phyloP scores from a whole-genome alignment of 1,140 invertebrate genomes.

The Scaptodrosophila lebanonensis region DNA sequence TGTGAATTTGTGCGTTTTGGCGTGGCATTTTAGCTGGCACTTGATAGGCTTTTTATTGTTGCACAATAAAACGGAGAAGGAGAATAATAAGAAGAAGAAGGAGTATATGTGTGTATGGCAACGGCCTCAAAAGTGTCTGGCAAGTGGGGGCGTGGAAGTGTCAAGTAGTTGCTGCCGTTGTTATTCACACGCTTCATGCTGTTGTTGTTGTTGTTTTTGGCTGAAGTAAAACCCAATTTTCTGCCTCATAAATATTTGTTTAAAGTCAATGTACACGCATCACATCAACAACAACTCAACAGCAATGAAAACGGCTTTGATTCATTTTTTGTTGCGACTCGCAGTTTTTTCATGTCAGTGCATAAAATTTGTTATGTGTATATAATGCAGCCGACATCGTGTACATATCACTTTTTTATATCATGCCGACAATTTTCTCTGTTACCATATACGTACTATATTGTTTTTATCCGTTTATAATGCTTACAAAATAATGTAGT shows the following conservation, averaged over 20 bases:
- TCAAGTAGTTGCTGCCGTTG: constrained; percentile 45
- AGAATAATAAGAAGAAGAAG: too few relatives aligned
- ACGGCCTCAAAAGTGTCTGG: not conserved
- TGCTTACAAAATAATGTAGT: constrained; percentile 51
- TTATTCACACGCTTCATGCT: not conserved
- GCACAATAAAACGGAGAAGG: constrained; percentile 32
- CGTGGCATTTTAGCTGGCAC: constrained; percentile 15
- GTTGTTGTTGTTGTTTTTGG: not conserved
- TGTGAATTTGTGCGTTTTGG: constrained; percentile 29
- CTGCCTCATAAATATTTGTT: constrained; percentile 71
- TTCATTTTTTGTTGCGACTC: constrained; percentile 33
- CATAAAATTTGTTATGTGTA: too few relatives aligned
- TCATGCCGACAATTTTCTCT: constrained; percentile 7
- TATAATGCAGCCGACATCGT: too few relatives aligned
- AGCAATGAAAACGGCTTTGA: constrained; percentile 8
- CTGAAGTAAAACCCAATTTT: constrained; percentile 60
- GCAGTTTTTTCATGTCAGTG: too few relatives aligned
- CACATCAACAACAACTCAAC: constrained; percentile 26
- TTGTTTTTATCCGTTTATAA: constrained; percentile 66
- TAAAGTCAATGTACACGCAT: constrained; percentile 51
- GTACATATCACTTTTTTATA: constrained; percentile 12
- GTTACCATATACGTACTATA: constrained; percentile 11
- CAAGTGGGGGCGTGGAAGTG: too few relatives aligned
- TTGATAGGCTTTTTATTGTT: constrained; percentile 63
- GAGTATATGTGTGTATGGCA: not conserved